Conservation (phyloP, 1,140 invertebrate genomes). For the Lysiphlebus fabarum region DNA sequence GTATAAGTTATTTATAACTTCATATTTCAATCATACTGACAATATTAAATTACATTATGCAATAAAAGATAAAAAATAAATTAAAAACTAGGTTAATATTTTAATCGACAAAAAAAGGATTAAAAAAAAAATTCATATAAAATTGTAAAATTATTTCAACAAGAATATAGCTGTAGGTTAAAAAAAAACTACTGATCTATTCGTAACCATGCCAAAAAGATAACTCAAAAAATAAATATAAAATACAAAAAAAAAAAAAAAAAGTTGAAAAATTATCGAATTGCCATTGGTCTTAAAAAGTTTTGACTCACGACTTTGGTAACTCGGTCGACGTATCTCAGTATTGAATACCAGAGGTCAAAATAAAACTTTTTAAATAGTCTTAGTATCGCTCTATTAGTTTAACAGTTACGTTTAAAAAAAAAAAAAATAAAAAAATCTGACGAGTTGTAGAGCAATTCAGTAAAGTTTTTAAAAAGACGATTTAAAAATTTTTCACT, state of each 20-base stretch:
- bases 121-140: background rate
- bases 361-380: constrained; percentile 14
- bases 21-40: too few species aligned
- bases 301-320: constrained; percentile 22
- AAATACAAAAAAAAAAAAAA: background rate
- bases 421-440: constrained; percentile 3
- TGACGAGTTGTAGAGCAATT: background rate
- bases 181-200: too few species aligned
- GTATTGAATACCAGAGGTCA: constrained; percentile 11
- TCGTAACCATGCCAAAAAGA: background rate
- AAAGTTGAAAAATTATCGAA: constrained; percentile 15
- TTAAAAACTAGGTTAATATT: too few species aligned
- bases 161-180: too few species aligned
- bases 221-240: background rate
- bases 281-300: constrained; percentile 10
- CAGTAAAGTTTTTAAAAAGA: too few species aligned
- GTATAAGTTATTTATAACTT: too few species aligned
- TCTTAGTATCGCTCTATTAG: constrained; percentile 17
- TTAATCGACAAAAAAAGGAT: too few species aligned
- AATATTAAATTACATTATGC: too few species aligned
- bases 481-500: constrained; percentile 10
- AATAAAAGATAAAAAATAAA: too few species aligned
- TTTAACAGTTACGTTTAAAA: constrained; percentile 9
- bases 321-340: constrained; percentile 18
- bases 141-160: background rate